A percentile compares a stretch with the other conserved stretches of the same genome.
Evolutionary conservation across 2,113 vertebrate species (phyloP).

Genomic region (Butastur rufipennis): DNA sequence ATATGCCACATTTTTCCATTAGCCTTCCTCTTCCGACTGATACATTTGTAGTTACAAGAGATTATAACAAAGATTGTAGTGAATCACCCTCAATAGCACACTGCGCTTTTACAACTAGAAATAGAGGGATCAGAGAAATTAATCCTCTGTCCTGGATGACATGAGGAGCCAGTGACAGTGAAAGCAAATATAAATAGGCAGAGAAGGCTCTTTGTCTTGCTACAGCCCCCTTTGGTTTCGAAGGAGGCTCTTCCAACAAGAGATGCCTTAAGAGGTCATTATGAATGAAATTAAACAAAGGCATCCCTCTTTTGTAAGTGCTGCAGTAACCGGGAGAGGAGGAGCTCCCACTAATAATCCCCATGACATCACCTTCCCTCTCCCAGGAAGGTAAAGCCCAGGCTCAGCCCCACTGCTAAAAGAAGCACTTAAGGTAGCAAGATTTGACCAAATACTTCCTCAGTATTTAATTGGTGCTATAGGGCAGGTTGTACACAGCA

Average conservation of each 20-base stretch:
- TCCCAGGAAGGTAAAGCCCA: not conserved
- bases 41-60: not conserved
- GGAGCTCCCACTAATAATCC: not conserved
- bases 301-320: not conserved
- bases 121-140: constrained; percentile 56
- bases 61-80: not conserved
- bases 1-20: not conserved
- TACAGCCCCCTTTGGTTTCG: not conserved
- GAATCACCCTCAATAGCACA: not conserved
- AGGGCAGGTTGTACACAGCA: not conserved
- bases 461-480: not conserved
- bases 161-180: not conserved
- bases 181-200: constrained; percentile 40
- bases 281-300: not conserved
- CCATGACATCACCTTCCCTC: not conserved
- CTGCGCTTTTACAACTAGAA: constrained; percentile 35
- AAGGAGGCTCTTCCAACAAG: not conserved
- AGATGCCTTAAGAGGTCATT: not conserved
- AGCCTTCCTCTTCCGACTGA: not conserved
- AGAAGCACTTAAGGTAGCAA: not conserved
- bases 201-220: not conserved
- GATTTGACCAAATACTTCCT: not conserved
- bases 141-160: constrained; percentile 42
- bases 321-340: not conserved
- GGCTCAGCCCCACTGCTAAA: not conserved